A percentile compares a stretch with the other conserved stretches of the same genome.
Evolutionary conservation across 2,113 vertebrate genomes (phyloP).

Genomic region (Misgurnus mizolepis): DNA sequence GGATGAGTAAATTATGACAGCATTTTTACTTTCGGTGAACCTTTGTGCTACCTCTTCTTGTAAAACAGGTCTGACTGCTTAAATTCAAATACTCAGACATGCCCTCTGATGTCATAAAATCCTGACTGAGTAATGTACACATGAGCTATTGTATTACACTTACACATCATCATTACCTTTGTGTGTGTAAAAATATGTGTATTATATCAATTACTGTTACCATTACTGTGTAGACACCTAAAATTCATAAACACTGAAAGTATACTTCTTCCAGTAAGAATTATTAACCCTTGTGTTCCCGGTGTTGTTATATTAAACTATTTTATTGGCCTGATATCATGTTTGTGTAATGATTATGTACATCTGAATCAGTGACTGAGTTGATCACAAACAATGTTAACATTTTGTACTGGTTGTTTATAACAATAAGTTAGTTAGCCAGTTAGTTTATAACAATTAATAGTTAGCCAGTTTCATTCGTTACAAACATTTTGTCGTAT

Average conservation of each 20-base stretch:
- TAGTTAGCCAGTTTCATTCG: constrained; percentile 18
- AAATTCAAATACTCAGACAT: neutral
- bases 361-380: neutral
- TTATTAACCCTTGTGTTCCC: neutral
- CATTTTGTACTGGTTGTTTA: neutral
- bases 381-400: no score
- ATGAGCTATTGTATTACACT: neutral
- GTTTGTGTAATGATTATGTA: neutral
- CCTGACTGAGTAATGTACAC: neutral
- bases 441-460: constrained; percentile 3
- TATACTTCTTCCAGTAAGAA: neutral
- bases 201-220: neutral
- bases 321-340: neutral
- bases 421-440: constrained; percentile 1
- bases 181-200: neutral
- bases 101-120: neutral
- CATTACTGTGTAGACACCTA: neutral
- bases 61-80: constrained; percentile 40
- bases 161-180: neutral
- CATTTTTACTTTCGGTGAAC: no score
- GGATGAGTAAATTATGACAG: no score
- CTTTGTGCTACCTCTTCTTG: neutral
- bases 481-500: no score
- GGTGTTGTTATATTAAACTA: neutral
- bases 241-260: neutral